phyloP scores from a whole-genome alignment of 2,113 vertebrate genomes.

The Phasianus colchicus region DNA sequence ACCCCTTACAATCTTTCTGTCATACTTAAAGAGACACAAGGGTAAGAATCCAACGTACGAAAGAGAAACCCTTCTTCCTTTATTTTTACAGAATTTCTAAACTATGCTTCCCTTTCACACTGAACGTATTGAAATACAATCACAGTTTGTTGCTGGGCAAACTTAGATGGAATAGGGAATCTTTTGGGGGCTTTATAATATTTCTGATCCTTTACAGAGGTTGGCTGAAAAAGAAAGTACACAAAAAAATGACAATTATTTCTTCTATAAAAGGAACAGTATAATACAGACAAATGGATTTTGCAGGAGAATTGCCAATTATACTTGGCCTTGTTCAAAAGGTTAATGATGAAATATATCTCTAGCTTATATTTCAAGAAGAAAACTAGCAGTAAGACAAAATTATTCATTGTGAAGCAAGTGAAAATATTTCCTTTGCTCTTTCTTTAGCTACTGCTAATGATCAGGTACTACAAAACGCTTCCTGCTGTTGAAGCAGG shows the following conservation, averaged over 20 bases:
- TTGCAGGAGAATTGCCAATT: conserved; percentile 60
- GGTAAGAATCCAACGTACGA: not conserved
- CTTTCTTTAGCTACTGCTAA: conserved; percentile 4
- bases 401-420: conserved; percentile 26
- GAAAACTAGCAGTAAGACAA: conserved; percentile 41
- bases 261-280: conserved; percentile 36
- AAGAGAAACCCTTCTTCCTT: not conserved
- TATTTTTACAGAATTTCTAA: not conserved
- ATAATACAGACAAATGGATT: conserved; percentile 46
- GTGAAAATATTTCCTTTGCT: conserved; percentile 35
- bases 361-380: conserved; percentile 48
- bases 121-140: not conserved
- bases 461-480: not conserved
- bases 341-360: conserved; percentile 62
- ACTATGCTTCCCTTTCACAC: not conserved
- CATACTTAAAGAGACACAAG: not conserved
- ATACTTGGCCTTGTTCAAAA: conserved; percentile 35
- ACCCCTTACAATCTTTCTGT: not conserved
- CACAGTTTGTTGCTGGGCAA: conserved; percentile 16
- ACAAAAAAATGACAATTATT: conserved; percentile 49
- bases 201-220: conserved; percentile 31
- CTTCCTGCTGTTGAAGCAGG: conserved; percentile 26
- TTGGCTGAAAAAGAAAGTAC: not conserved
- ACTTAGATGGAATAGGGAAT: not conserved
- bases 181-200: not conserved